Conservation (phyloP, 2,797 vertebrate genomes). For the Anguilla anguilla region DNA sequence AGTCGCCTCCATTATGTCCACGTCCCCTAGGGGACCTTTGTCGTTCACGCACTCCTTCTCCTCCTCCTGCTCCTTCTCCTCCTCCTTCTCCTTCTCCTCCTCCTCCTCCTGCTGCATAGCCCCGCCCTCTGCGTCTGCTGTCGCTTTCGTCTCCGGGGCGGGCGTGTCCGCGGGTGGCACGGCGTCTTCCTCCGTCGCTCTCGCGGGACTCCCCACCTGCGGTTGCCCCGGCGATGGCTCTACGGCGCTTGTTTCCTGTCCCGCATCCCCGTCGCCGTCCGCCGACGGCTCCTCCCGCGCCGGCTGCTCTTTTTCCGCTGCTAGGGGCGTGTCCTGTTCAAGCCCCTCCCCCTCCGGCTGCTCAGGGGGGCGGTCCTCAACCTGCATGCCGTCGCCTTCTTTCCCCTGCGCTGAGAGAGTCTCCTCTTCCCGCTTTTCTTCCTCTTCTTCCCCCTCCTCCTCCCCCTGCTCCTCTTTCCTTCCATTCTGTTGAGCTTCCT, state of each 20-base stretch:
- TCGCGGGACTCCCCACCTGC: background rate
- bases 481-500: conserved; percentile 57
- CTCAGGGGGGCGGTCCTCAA: conserved; percentile 38
- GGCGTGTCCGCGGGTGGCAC: background rate
- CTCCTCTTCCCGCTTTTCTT: conserved; percentile 48
- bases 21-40: conserved; percentile 18
- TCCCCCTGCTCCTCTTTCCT: conserved; percentile 42
- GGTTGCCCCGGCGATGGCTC: background rate
- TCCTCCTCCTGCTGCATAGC: background rate
- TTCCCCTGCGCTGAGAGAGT: background rate
- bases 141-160: conserved; percentile 15
- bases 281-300: conserved; percentile 25
- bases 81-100: no score
- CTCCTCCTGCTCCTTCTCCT: background rate
- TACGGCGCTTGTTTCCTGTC: conserved; percentile 7
- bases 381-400: conserved; percentile 21
- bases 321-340: conserved; percentile 28
- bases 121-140: conserved; percentile 31
- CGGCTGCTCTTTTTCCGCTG: background rate
- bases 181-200: background rate
- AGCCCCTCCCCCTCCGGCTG: conserved; percentile 43
- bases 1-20: background rate
- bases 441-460: conserved; percentile 43
- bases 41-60: conserved; percentile 26
- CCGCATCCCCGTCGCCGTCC: background rate